A percentile compares a stretch with the other conserved stretches of the same genome.
Conservation (phyloP, 2,113 vertebrate species). For the Phasianus colchicus region DNA sequence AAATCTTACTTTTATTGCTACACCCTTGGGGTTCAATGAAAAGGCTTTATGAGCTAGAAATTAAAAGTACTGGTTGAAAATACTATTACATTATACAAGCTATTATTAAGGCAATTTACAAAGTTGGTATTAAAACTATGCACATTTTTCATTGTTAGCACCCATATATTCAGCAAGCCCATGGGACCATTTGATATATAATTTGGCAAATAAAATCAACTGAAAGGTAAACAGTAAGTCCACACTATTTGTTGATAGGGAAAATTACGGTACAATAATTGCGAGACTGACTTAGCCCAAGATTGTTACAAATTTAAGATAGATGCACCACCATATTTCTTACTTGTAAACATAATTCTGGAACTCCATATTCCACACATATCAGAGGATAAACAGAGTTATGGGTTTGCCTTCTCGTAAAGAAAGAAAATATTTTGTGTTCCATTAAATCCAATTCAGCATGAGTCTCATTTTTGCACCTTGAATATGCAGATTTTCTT, state of each 20-base stretch:
- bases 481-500: not conserved
- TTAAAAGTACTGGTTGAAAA: conserved; percentile 88
- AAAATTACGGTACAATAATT: conserved; percentile 67
- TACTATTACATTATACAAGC: conserved; percentile 85
- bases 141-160: conserved; percentile 83
- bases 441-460: not conserved
- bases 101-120: conserved; percentile 89
- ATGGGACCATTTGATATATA: conserved; percentile 80
- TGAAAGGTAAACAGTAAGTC: conserved; percentile 79
- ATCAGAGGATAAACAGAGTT: not conserved
- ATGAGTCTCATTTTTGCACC: not conserved
- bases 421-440: not conserved
- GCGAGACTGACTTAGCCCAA: conserved; percentile 68
- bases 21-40: conserved; percentile 87
- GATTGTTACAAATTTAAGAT: conserved; percentile 59
- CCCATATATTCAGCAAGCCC: conserved; percentile 83
- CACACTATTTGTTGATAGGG: conserved; percentile 61
- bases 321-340: not conserved
- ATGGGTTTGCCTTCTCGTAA: not conserved
- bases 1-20: conserved; percentile 88
- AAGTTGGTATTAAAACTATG: conserved; percentile 84
- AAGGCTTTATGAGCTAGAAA: conserved; percentile 89
- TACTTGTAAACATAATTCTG: conserved; percentile 40
- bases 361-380: not conserved
- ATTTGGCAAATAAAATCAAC: conserved; percentile 81